Percentiles rank a stretch among this genome's conserved stretches.
Conservation (phyloP, 2,888 invertebrate species). For the Drosophila paucipuncta region DNA sequence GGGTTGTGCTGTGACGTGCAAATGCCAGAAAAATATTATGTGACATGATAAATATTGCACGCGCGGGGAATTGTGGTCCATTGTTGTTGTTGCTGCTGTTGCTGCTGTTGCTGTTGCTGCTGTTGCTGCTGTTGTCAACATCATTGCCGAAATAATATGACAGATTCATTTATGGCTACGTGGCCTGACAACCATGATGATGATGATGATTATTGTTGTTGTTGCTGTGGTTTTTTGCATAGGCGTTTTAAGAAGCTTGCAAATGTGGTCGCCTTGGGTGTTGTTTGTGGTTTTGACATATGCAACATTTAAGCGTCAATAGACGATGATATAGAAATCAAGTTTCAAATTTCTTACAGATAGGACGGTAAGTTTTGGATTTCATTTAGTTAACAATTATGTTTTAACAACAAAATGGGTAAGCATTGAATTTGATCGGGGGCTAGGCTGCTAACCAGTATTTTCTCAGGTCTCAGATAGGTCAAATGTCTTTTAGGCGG, state of each 20-base stretch:
- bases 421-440: not conserved
- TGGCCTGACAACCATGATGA: constrained; percentile 44
- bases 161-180: constrained; percentile 76
- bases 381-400: not conserved
- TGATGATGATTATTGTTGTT: constrained; percentile 28
- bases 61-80: constrained; percentile 65
- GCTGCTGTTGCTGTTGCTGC: not conserved
- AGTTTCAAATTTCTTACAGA: constrained; percentile 10
- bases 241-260: constrained; percentile 44
- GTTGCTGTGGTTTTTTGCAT: constrained; percentile 33
- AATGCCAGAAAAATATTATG: constrained; percentile 83
- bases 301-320: constrained; percentile 56
- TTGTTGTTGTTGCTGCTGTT: constrained; percentile 39
- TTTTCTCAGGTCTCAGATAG: not conserved
- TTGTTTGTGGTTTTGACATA: constrained; percentile 79
- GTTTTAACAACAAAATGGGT: not conserved
- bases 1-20: constrained; percentile 72
- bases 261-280: constrained; percentile 58
- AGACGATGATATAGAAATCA: constrained; percentile 34
- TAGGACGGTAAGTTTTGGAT: not conserved
- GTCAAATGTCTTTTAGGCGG: not conserved
- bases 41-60: constrained; percentile 81
- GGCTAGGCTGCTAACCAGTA: not conserved
- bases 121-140: constrained; percentile 63
- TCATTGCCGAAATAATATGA: constrained; percentile 81